Conservation (phyloP, 2,888 invertebrate genomes). For the Parnassius glacialis region DNA sequence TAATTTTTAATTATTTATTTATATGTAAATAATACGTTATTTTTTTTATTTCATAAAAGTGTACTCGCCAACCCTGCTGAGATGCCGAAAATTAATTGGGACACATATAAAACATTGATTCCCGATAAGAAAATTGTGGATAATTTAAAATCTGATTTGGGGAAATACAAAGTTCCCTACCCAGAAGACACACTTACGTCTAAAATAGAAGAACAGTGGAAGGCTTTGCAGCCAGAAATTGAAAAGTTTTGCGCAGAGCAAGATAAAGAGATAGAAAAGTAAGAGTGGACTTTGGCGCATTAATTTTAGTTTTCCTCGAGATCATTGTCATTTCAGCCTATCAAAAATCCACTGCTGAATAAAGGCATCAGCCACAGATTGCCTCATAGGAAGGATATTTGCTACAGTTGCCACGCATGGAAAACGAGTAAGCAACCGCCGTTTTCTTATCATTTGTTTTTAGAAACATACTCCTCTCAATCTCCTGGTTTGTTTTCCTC, state of each 20-base stretch:
- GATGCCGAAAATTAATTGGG: conserved; percentile 67
- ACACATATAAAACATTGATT: conserved; percentile 51
- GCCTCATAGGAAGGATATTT: no score
- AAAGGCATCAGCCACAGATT: no score
- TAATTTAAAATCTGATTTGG: conserved; percentile 53
- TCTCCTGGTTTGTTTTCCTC: no score
- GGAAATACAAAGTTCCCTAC: conserved; percentile 51
- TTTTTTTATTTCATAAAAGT: conserved; percentile 35
- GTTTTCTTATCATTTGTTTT: no score
- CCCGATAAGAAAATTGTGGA: conserved; percentile 57
- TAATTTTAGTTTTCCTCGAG: no score
- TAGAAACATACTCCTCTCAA: no score
- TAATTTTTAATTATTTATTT: background rate
- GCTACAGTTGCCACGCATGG: no score
- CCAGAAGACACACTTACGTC: conserved; percentile 52
- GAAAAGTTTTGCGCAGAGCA: conserved; percentile 46
- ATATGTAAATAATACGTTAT: no score
- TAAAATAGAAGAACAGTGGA: conserved; percentile 63
- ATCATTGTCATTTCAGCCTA: no score
- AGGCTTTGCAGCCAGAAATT: conserved; percentile 48
- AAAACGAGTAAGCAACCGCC: no score
- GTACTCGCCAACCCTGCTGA: conserved; percentile 53
- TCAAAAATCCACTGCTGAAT: no score
- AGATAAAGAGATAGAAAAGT: conserved; percentile 51
- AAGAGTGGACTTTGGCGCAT: conserved; percentile 26